A percentile compares a stretch with the other conserved stretches of the same genome.
Evolutionary conservation across 2,888 invertebrate species (phyloP).

Genomic region (Conchocele bisecta): DNA sequence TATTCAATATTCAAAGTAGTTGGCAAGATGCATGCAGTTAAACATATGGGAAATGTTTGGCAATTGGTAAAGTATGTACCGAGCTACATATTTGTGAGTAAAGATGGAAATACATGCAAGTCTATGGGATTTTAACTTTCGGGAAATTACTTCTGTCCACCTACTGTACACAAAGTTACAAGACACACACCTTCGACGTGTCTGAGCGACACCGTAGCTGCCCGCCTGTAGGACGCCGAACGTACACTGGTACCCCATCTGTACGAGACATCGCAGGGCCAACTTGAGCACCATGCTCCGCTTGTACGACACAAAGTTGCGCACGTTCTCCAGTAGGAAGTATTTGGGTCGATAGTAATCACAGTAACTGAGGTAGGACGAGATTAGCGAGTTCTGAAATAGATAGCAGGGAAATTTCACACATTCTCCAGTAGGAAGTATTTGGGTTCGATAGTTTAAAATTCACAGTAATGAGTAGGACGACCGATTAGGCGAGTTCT

Average conservation of each 20-base stretch:
- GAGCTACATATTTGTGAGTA: too few species aligned
- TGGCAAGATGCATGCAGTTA: too few species aligned
- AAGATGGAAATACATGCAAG: too few species aligned
- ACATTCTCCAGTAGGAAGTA: conserved; percentile 94
- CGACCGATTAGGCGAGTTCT: conserved; percentile 91
- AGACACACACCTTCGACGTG: conserved; percentile 86
- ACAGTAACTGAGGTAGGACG: conserved; percentile 91
- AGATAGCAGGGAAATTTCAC: conserved; percentile 90
- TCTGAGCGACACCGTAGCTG: conserved; percentile 93
- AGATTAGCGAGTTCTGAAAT: conserved; percentile 90
- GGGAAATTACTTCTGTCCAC: too few species aligned
- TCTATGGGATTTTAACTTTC: too few species aligned
- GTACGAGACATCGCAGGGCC: conserved; percentile 89
- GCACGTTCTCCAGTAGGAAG: conserved; percentile 92
- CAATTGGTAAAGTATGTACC: too few species aligned
- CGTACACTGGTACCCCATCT: conserved; percentile 94
- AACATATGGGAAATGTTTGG: too few species aligned
- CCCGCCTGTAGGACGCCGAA: conserved; percentile 94
- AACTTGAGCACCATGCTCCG: conserved; percentile 91
- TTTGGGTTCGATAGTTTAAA: conserved; percentile 91
- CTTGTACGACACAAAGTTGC: conserved; percentile 93
- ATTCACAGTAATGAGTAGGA: conserved; percentile 93
- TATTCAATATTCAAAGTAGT: too few species aligned
- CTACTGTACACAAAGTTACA: too few species aligned
- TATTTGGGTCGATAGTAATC: conserved; percentile 93